These are phyloP conservation scores for Babyrousa celebensis DNA, from an alignment of 2,797 vertebrate species.

Conservation along the genomic window DNA sequence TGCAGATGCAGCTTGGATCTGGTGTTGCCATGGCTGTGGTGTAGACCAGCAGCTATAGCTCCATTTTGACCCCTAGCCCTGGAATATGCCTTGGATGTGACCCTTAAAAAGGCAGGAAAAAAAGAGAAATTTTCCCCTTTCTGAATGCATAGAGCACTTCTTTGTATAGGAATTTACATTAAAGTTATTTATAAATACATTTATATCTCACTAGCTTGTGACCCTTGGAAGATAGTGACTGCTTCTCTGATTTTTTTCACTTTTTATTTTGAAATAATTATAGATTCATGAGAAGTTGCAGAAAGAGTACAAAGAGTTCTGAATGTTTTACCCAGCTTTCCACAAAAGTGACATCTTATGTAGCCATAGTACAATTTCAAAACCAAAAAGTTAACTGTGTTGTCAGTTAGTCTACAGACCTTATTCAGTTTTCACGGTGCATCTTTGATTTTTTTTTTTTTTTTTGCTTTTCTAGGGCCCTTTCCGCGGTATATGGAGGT, in stretches of 20 bases:
- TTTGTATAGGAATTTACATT: conserved; percentile 20
- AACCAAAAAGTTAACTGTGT: not conserved
- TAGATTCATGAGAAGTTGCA: not conserved
- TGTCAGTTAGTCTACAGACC: not conserved
- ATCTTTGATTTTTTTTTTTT: not conserved
- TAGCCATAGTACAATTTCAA: not conserved
- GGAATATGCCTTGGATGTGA: too few relatives aligned
- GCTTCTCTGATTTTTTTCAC: conserved; percentile 41
- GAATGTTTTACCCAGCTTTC: not conserved
- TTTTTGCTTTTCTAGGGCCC: too few relatives aligned
- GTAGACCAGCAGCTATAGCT: too few relatives aligned
- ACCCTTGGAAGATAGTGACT: not conserved
- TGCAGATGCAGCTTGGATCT: too few relatives aligned
- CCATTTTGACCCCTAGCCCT: too few relatives aligned
- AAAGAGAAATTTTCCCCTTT: not conserved
- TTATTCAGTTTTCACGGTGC: not conserved
- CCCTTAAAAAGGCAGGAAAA: too few relatives aligned
- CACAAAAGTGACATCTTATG: not conserved
- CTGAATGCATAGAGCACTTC: not conserved
- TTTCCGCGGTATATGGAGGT: too few relatives aligned
- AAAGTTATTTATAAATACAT: conserved; percentile 21
- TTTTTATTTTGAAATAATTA: conserved; percentile 69
- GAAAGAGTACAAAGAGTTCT: conserved; percentile 47
- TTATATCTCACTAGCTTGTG: not conserved
- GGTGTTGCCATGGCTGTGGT: too few relatives aligned